Conservation (phyloP, 1,140 invertebrate species). For the Campoletis sonorensis region DNA sequence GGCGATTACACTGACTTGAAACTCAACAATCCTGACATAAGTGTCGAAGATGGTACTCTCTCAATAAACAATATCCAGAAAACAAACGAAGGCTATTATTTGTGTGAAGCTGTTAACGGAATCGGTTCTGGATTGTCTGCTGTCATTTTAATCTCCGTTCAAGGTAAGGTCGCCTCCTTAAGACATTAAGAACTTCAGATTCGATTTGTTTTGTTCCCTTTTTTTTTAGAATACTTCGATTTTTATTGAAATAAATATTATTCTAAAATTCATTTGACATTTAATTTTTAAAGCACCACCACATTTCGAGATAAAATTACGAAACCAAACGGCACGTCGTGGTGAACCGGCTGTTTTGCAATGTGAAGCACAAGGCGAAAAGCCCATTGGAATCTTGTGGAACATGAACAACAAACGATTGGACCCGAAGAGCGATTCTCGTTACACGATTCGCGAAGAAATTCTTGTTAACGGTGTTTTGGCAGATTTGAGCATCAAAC, state of each 20-base stretch:
- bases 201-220: constrained; percentile 30
- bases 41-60: constrained; percentile 93
- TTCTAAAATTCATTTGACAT: constrained; percentile 34
- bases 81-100: constrained; percentile 94
- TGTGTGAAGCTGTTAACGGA: constrained; percentile 97
- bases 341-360: constrained; percentile 94
- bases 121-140: constrained; percentile 96
- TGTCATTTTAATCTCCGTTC: constrained; percentile 94
- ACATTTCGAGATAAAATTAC: constrained; percentile 94
- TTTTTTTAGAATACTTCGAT: neutral
- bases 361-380: constrained; percentile 97
- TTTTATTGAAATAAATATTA: constrained; percentile 24
- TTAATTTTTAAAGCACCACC: constrained; percentile 84
- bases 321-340: constrained; percentile 91
- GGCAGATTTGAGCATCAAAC: constrained; percentile 92
- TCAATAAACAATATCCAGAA: constrained; percentile 93
- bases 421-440: constrained; percentile 90
- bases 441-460: constrained; percentile 95
- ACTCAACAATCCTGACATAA: constrained; percentile 91
- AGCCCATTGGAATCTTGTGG: constrained; percentile 97
- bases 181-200: neutral
- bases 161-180: constrained; percentile 80
- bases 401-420: constrained; percentile 95
- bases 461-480: constrained; percentile 90
- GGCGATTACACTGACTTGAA: constrained; percentile 95